Evolutionary conservation across 1,140 invertebrate genomes (phyloP).

Genomic region (Zeugodacus cucurbitae): DNA sequence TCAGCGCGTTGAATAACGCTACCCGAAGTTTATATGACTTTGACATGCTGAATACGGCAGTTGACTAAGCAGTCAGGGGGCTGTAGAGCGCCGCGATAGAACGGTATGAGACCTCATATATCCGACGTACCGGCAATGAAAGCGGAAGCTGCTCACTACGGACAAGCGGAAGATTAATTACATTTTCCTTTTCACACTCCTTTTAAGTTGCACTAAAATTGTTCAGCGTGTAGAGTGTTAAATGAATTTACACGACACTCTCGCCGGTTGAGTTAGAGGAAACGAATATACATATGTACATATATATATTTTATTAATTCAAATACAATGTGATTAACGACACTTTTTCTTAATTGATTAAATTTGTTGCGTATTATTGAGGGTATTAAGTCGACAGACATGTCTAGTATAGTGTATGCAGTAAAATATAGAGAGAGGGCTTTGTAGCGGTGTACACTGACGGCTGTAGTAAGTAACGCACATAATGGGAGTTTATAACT

Average conservation of each 20-base stretch:
- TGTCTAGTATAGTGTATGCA: not conserved
- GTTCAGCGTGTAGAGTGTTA: not conserved
- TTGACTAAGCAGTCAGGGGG: not conserved
- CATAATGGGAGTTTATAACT: too few species aligned
- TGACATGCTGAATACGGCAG: not conserved
- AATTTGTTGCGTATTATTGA: not conserved
- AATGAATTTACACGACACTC: not conserved
- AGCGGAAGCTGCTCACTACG: not conserved
- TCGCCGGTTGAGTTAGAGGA: not conserved
- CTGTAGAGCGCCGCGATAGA: not conserved
- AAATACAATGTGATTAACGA: not conserved
- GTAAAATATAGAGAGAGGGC: not conserved
- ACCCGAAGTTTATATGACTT: not conserved
- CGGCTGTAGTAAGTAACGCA: not conserved
- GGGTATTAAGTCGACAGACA: not conserved
- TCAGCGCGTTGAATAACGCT: not conserved
- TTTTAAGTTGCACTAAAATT: not conserved
- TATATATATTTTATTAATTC: not conserved
- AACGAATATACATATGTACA: too few species aligned
- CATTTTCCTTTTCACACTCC: not conserved
- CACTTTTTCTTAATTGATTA: constrained; percentile 2
- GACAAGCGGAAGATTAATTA: constrained; percentile 1
- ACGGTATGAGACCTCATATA: not conserved
- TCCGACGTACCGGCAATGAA: not conserved
- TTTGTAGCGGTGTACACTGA: not conserved